Evolutionary conservation across 2,888 invertebrate genomes (phyloP).

Genomic region (Pollenia labialis): DNA sequence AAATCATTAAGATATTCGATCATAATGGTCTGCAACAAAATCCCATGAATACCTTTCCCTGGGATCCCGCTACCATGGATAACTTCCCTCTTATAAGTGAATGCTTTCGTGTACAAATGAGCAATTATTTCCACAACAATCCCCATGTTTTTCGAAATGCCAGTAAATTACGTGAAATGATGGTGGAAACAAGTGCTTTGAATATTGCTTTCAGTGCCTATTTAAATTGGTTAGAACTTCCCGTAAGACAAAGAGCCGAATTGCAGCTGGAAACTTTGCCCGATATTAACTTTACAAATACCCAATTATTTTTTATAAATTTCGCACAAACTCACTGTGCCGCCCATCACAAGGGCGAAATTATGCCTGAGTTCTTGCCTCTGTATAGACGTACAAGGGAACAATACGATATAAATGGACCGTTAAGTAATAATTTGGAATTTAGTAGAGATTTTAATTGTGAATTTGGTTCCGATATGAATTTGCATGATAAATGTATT

Average conservation of each 20-base stretch:
- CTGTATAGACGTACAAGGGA: conserved; percentile 78
- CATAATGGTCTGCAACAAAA: conserved; percentile 74
- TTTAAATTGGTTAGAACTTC: conserved; percentile 78
- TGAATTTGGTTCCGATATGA: conserved; percentile 80
- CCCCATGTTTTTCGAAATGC: conserved; percentile 78
- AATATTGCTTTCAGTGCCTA: conserved; percentile 82
- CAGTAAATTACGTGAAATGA: conserved; percentile 77
- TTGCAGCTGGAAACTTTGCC: conserved; percentile 79
- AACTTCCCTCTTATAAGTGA: conserved; percentile 76
- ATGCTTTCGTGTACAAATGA: conserved; percentile 79
- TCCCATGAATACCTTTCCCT: conserved; percentile 75
- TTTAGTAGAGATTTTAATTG: conserved; percentile 81
- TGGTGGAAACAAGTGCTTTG: conserved; percentile 79
- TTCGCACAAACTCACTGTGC: conserved; percentile 81
- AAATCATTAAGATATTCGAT: conserved; percentile 76
- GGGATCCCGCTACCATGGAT: conserved; percentile 76
- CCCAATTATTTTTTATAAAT: conserved; percentile 81
- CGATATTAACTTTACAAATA: conserved; percentile 80
- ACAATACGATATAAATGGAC: conserved; percentile 79
- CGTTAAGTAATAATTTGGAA: conserved; percentile 78
- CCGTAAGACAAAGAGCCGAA: conserved; percentile 67
- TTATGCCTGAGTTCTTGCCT: conserved; percentile 76
- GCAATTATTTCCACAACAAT: conserved; percentile 78
- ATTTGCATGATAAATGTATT: conserved; percentile 81
- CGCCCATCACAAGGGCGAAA: conserved; percentile 72